phyloP scores from a whole-genome alignment of 2,888 invertebrate genomes.

The Argyra leucocephala region DNA sequence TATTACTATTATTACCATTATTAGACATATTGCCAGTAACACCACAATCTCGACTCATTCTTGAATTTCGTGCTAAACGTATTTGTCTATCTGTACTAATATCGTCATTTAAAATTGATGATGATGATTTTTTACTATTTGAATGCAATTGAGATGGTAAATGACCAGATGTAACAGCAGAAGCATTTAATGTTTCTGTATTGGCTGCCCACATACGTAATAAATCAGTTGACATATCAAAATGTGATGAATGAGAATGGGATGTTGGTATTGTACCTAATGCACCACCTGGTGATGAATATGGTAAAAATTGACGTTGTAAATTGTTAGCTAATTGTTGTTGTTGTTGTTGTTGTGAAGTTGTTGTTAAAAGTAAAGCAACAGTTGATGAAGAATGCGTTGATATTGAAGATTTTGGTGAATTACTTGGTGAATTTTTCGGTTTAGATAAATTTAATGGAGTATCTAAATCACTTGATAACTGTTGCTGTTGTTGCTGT shows the following conservation, averaged over 20 bases:
- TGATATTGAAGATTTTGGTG: constrained; percentile 40
- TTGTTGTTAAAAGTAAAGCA: constrained; percentile 23
- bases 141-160: background rate
- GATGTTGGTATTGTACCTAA: constrained; percentile 22
- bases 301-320: constrained; percentile 32
- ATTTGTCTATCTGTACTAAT: background rate
- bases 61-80: constrained; percentile 40
- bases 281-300: constrained; percentile 38
- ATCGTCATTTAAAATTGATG: constrained; percentile 15
- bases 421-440: constrained; percentile 52
- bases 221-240: constrained; percentile 52
- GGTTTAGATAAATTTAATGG: constrained; percentile 86
- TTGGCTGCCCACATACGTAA: constrained; percentile 43
- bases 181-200: constrained; percentile 22
- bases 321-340: background rate
- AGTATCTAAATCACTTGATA: constrained; percentile 62
- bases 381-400: constrained; percentile 34
- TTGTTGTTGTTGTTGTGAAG: constrained; percentile 15
- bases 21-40: constrained; percentile 25
- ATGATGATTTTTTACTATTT: constrained; percentile 15
- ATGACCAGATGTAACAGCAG: constrained; percentile 14
- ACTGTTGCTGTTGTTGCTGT: constrained; percentile 20
- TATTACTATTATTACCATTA: background rate
- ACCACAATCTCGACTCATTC: constrained; percentile 49
- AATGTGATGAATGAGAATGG: constrained; percentile 31